Conservation (phyloP, 2,797 vertebrate species). For the Valencia hispanica region DNA sequence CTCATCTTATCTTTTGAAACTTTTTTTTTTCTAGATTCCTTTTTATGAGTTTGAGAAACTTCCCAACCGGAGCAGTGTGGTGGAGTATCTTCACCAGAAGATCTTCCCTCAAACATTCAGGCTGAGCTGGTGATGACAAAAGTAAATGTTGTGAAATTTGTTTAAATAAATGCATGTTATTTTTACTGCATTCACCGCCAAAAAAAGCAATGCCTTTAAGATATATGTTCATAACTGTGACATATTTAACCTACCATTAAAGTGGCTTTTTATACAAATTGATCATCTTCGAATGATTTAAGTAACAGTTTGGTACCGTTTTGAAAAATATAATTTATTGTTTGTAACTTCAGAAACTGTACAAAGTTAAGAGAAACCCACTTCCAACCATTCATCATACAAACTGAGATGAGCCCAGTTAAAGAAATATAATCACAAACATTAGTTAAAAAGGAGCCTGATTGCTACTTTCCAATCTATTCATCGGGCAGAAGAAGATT, state of each 20-base stretch:
- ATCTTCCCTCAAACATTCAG: constrained; percentile 85
- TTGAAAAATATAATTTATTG: constrained; percentile 85
- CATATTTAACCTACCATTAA: constrained; percentile 51
- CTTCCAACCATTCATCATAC: constrained; percentile 56
- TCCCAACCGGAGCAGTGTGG: constrained; percentile 62
- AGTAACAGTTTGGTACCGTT: constrained; percentile 12
- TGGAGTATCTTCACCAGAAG: constrained; percentile 91
- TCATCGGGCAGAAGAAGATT: constrained; percentile 38
- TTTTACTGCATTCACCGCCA: constrained; percentile 12
- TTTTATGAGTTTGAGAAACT: constrained; percentile 87
- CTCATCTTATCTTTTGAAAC: neutral
- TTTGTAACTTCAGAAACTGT: constrained; percentile 69
- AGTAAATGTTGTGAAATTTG: neutral
- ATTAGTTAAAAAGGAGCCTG: constrained; percentile 31
- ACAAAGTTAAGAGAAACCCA: constrained; percentile 77
- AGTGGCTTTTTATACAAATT: constrained; percentile 30
- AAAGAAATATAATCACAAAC: constrained; percentile 30
- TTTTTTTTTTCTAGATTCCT: constrained; percentile 82
- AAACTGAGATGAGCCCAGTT: constrained; percentile 46
- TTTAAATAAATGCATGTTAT: constrained; percentile 39
- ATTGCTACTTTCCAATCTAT: constrained; percentile 23
- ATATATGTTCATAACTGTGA: constrained; percentile 20
- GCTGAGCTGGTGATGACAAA: constrained; percentile 76
- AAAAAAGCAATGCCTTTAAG: constrained; percentile 18
- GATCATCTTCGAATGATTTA: constrained; percentile 1